A percentile compares a stretch with the other conserved stretches of the same genome.
These are phyloP conservation scores for Pygoscelis adeliae DNA, from an alignment of 2,113 vertebrate genomes.

Conservation along the genomic window DNA sequence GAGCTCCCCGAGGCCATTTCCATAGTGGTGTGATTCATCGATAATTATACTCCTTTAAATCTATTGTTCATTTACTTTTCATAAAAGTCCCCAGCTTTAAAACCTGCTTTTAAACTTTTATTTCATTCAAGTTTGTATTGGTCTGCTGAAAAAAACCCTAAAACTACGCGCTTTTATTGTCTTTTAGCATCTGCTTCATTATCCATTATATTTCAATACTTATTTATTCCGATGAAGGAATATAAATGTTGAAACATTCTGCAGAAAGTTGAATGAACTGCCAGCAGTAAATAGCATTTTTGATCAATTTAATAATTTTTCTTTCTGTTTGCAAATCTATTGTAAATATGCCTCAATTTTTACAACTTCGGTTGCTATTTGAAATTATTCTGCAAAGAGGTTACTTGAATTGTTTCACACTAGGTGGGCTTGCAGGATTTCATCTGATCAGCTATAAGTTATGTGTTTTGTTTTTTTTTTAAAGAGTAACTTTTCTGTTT, in stretches of 20 bases:
- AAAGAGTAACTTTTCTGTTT: neutral
- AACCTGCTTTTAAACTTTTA: neutral
- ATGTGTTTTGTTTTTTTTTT: neutral
- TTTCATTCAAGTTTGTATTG: neutral
- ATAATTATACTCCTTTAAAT: neutral
- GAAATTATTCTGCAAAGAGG: neutral
- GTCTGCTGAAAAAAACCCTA: neutral
- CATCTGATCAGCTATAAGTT: neutral
- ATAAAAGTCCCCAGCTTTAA: neutral
- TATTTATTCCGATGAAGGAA: neutral
- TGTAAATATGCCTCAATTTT: neutral
- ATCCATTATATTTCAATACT: slow-evolving; percentile 5
- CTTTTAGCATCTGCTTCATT: slow-evolving; percentile 15
- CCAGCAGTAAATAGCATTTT: slow-evolving; percentile 11
- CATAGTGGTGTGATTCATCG: neutral
- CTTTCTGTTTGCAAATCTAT: slow-evolving; percentile 1
- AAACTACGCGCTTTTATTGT: neutral
- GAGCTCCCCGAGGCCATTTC: neutral
- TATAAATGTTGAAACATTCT: neutral
- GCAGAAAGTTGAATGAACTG: slow-evolving; percentile 17
- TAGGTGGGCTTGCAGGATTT: neutral
- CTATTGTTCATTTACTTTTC: neutral
- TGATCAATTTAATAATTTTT: slow-evolving; percentile 39
- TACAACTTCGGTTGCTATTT: neutral
- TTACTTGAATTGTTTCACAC: neutral